Conservation (phyloP, 2,113 vertebrate genomes). For the Rallus limicola region DNA sequence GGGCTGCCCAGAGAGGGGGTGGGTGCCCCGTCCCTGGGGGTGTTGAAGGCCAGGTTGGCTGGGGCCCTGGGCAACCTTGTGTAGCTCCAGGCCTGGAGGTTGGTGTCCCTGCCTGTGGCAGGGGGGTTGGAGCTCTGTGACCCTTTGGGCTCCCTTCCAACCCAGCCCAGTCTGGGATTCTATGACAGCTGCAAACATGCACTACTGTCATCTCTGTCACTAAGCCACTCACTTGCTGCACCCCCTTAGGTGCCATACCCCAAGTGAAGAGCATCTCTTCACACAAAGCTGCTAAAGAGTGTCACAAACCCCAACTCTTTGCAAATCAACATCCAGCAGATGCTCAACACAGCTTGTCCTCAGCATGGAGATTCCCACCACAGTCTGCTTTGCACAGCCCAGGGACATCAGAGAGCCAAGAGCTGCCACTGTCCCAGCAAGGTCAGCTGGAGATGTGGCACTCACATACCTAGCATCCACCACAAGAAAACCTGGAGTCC, state of each 20-base stretch:
- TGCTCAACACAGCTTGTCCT: background rate
- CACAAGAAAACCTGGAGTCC: constrained; percentile 82
- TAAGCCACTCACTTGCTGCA: background rate
- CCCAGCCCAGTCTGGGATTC: too few species aligned
- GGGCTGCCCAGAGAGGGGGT: too few species aligned
- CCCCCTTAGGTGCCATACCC: fast-evolving
- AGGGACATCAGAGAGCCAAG: background rate
- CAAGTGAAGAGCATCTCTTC: background rate
- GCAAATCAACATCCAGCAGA: background rate
- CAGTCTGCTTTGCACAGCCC: background rate
- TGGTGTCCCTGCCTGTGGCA: too few species aligned
- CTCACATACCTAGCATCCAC: constrained; percentile 89
- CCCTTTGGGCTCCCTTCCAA: too few species aligned
- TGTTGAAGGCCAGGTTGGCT: too few species aligned
- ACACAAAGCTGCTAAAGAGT: background rate
- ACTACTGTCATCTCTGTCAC: background rate
- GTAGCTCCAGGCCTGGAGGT: too few species aligned
- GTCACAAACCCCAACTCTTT: background rate
- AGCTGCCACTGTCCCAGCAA: background rate
- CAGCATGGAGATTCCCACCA: background rate
- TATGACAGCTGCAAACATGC: background rate
- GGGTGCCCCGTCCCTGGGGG: too few species aligned
- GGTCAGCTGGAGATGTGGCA: background rate
- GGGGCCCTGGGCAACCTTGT: too few species aligned
- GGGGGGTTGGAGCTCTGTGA: too few species aligned